Conservation (phyloP, 2,113 vertebrate species). For the Phoxinus phoxinus region DNA sequence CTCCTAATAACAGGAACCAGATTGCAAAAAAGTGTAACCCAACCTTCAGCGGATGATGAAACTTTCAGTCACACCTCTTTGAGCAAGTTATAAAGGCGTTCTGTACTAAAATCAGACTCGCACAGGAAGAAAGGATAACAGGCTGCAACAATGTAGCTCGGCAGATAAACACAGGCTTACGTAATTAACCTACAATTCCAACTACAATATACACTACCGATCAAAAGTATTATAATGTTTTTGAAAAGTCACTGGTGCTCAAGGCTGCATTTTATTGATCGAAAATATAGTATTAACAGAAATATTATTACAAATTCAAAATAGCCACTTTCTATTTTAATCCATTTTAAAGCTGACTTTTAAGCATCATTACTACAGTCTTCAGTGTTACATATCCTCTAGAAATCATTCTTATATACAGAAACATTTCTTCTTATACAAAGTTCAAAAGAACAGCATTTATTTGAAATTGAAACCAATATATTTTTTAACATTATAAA, state of each 20-base stretch:
- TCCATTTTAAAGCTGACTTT: background rate
- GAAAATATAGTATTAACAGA: too few species aligned
- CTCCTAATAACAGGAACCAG: background rate
- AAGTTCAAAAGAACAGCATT: too few species aligned
- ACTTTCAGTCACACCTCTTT: background rate
- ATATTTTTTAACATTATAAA: too few species aligned
- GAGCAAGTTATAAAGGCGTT: background rate
- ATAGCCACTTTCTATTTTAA: background rate
- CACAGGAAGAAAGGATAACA: background rate
- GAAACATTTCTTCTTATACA: too few species aligned
- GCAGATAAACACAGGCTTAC: background rate
- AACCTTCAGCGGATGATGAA: background rate
- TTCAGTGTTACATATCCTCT: too few species aligned
- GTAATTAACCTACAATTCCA: background rate
- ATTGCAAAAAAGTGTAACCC: background rate
- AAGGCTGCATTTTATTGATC: too few species aligned
- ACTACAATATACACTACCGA: too few species aligned
- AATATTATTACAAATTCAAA: too few species aligned
- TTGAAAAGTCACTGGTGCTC: too few species aligned
- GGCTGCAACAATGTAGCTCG: background rate
- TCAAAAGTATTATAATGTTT: background rate
- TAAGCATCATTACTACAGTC: too few species aligned
- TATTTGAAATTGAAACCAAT: too few species aligned
- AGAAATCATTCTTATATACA: too few species aligned
- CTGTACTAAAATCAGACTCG: slow-evolving; percentile 1